Percentiles rank a stretch among this genome's conserved stretches.
phyloP scores from a whole-genome alignment of 2,113 vertebrate species.

The Podarcis cretensis region DNA sequence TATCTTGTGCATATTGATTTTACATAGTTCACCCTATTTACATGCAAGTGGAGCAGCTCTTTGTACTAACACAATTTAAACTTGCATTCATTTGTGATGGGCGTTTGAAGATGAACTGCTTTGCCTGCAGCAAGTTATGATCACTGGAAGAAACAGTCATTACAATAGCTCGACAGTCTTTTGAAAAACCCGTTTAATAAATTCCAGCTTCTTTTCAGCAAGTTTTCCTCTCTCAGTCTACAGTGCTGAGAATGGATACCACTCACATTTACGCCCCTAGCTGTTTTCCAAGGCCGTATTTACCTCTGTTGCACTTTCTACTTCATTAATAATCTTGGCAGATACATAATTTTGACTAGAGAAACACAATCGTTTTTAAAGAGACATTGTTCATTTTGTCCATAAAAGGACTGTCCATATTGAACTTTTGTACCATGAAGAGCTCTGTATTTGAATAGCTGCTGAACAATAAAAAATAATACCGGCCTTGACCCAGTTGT shows the following conservation, averaged over 20 bases:
- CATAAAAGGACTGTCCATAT: neutral
- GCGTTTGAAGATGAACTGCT: neutral
- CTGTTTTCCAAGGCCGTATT: neutral
- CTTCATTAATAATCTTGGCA: slow-evolving; percentile 6
- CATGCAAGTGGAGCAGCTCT: neutral
- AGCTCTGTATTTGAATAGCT: neutral
- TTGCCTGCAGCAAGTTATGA: neutral
- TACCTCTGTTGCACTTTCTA: neutral
- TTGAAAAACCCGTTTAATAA: neutral
- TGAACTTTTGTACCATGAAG: neutral
- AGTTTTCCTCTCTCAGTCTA: neutral
- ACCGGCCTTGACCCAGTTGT: neutral
- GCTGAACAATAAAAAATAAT: neutral
- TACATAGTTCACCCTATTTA: neutral
- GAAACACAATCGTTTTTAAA: slow-evolving; percentile 8
- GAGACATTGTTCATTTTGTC: neutral
- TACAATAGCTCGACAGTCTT: neutral
- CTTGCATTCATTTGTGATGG: neutral
- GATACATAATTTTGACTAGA: neutral
- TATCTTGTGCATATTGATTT: neutral
- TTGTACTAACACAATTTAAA: neutral
- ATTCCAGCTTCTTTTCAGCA: neutral
- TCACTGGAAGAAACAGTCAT: neutral
- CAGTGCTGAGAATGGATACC: neutral
- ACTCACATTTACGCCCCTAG: neutral